Evolutionary conservation across 2,888 invertebrate genomes (phyloP).

Genomic region (Pogonocherus hispidulus): DNA sequence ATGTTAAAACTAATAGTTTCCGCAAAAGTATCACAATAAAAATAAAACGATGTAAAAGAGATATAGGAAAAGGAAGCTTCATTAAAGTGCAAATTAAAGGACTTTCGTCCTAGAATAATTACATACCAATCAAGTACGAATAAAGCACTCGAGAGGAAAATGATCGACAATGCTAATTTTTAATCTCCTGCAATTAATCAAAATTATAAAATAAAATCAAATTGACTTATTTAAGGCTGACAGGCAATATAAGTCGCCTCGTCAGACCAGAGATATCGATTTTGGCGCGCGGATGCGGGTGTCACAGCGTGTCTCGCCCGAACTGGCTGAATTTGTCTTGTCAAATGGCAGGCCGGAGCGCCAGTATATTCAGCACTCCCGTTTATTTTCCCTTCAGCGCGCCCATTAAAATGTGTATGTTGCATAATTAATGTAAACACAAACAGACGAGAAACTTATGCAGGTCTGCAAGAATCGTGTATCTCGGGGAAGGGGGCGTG

Average conservation of each 20-base stretch:
- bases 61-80: no score
- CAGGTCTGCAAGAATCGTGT: constrained; percentile 19
- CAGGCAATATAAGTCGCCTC: constrained; percentile 15
- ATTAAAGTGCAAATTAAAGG: no score
- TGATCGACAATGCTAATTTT: constrained; percentile 2
- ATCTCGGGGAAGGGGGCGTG: not conserved
- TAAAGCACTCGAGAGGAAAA: not conserved
- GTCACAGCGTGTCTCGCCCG: constrained; percentile 40
- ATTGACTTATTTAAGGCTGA: constrained; percentile 20
- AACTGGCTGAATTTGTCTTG: constrained; percentile 40
- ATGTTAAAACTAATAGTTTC: no score
- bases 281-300: constrained; percentile 32
- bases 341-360: constrained; percentile 25
- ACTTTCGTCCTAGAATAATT: not conserved
- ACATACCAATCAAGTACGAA: not conserved
- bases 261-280: constrained; percentile 25
- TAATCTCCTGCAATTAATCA: constrained; percentile 15
- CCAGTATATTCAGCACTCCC: constrained; percentile 19
- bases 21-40: no score
- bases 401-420: constrained; percentile 46
- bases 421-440: constrained; percentile 49
- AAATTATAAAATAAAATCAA: constrained; percentile 19
- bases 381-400: constrained; percentile 38
- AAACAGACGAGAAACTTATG: constrained; percentile 34
- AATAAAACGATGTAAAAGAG: no score